phyloP scores from a whole-genome alignment of 2,113 vertebrate species.

The Ranitomeya imitator region DNA sequence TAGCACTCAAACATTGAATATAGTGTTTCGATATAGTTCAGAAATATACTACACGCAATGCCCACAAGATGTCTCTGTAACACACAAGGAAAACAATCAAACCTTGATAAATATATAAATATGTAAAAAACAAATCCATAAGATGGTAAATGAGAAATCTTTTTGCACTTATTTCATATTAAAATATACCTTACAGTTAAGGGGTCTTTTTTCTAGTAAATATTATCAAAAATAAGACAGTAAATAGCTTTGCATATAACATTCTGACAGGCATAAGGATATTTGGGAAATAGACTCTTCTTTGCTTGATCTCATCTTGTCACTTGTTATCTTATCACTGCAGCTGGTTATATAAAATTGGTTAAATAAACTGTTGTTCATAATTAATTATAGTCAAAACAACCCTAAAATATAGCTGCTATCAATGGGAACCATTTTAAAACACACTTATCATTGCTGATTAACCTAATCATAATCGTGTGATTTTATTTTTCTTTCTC shows the following conservation, averaged over 20 bases:
- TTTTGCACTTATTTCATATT: not conserved
- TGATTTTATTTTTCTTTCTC: no score
- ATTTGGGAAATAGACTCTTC: not conserved
- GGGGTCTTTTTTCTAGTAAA: not conserved
- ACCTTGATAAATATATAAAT: not conserved
- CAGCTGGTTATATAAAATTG: no score
- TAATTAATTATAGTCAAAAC: no score
- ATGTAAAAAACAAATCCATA: not conserved
- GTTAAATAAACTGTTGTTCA: no score
- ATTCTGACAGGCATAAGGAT: not conserved
- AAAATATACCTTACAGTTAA: not conserved
- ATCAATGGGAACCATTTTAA: no score
- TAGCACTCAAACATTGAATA: no score
- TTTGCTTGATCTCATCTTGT: not conserved
- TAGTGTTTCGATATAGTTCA: not conserved
- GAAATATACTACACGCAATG: not conserved
- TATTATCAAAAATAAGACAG: not conserved
- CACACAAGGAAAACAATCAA: not conserved
- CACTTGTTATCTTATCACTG: no score
- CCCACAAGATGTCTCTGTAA: conserved; percentile 7
- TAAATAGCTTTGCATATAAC: not conserved
- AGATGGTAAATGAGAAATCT: not conserved
- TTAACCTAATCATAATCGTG: no score
- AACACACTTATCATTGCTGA: no score
- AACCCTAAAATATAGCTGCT: no score